These are phyloP conservation scores for Caranx melampygus DNA, from an alignment of 2,113 vertebrate genomes.

Conservation along the genomic window DNA sequence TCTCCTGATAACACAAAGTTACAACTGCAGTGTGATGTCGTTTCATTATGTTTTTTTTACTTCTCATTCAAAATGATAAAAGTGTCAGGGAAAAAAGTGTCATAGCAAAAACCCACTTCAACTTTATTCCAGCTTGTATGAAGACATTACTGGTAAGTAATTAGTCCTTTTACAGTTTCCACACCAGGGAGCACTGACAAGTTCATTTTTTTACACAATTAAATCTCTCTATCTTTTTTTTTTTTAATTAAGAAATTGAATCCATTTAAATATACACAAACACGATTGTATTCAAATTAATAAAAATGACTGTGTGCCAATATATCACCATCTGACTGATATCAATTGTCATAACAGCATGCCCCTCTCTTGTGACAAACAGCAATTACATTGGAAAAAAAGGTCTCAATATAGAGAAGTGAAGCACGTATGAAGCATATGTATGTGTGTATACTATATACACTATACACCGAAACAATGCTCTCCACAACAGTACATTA, in stretches of 20 bases:
- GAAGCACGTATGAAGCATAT: too few species aligned
- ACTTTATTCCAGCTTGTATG: background rate
- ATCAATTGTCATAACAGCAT: background rate
- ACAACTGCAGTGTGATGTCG: background rate
- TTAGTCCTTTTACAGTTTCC: too few species aligned
- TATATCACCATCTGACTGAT: background rate
- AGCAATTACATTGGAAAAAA: too few species aligned
- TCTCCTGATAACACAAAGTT: background rate
- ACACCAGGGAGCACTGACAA: background rate
- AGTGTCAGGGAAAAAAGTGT: background rate
- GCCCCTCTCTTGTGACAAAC: too few species aligned
- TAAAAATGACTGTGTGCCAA: background rate
- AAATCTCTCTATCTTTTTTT: background rate
- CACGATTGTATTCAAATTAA: background rate
- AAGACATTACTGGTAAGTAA: too few species aligned
- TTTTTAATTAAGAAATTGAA: background rate
- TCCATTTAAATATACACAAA: background rate
- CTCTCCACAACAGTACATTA: background rate
- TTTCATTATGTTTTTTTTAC: background rate
- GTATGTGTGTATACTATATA: background rate
- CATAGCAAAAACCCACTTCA: background rate
- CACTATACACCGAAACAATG: background rate
- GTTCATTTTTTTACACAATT: background rate
- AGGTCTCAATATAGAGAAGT: too few species aligned
- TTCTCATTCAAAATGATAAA: background rate